Base-by-base conservation (phyloP, 2,113 vertebrate species). In the Ceyx melanurus region DNA sequence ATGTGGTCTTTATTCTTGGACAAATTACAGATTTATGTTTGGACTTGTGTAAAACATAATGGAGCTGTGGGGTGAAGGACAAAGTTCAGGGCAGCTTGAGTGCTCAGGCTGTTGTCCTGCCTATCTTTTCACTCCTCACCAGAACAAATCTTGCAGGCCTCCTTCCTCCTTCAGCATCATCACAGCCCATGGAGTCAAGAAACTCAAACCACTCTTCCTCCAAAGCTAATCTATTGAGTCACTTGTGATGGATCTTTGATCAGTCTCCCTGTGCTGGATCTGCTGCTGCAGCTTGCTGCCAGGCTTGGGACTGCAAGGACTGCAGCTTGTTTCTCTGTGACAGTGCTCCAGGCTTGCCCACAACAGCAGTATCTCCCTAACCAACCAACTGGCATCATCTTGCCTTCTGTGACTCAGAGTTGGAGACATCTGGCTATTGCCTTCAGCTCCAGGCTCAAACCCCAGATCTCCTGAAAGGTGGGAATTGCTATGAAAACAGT, bases 401-500 rank as follows among this genome's bases (percentile, higher is more conserved):
- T 91, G 35, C 57, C 22, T 71, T 76, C 37, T 26, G 48, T 76
- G 25, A 31, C 58, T 84, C 33, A 14, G 57, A 62, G 13, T 6
- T 76, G 72, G 37, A 83, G 43, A 33, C n/a, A 31, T 71, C 56
- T 62, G 72, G 19, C 66, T 86, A 48, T 70, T 91, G 42, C 45
- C 57, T 71, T 74, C 67, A 71, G 51, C 26, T 75, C 57, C 67
- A 66, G 46, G 40, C 33, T 65, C 33, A 70, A 72, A 68, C 19
- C 11, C 28, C 13, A 26, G 33, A 56, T 33, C n/a, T 78, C 54
- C 28, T 81, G 29, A 45, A 48, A 50, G n/a, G 50, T 53, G 31
- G 26, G 5, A 64, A 26, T 54, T 2, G 0, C 28, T 35, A 70
- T 1, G 0, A 70, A 88, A 60, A 40, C 11, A 5, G 1, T 68